Percentiles rank a stretch among this genome's conserved stretches.
phyloP scores from a whole-genome alignment of 2,113 vertebrate genomes.

The Lagopus leucura region DNA sequence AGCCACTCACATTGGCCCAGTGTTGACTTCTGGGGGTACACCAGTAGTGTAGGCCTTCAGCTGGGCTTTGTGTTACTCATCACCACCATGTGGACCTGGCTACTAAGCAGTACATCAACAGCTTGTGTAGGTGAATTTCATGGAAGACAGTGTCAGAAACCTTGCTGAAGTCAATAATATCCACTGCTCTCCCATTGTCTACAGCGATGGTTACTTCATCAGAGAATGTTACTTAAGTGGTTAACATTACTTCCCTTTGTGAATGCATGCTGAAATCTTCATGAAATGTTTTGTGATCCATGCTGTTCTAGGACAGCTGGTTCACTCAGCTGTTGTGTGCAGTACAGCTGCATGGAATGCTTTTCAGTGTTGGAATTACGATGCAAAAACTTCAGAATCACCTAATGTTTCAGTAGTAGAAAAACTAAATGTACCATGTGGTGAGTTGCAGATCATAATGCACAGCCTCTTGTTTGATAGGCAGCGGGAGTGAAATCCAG shows the following conservation, averaged over 20 bases:
- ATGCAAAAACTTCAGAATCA: not conserved
- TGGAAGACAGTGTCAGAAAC: not conserved
- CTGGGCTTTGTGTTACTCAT: not conserved
- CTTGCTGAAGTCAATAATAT: not conserved
- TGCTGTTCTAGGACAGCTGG: not conserved
- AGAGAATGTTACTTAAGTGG: not conserved
- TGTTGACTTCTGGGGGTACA: not conserved
- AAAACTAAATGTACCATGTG: not conserved
- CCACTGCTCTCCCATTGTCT: not conserved
- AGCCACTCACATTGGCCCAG: not conserved
- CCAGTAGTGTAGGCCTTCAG: not conserved
- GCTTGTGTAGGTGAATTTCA: not conserved
- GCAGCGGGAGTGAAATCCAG: slow-evolving; percentile 94
- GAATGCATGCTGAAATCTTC: not conserved
- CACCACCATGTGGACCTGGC: not conserved
- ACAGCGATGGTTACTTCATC: not conserved
- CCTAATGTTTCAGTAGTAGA: not conserved
- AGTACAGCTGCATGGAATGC: not conserved
- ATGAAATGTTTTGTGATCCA: not conserved
- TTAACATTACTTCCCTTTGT: not conserved
- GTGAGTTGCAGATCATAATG: not conserved
- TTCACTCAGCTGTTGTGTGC: not conserved
- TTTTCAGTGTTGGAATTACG: not conserved
- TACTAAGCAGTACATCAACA: not conserved
- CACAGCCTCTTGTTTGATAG: slow-evolving; percentile 54